Conservation (phyloP, 2,113 vertebrate genomes). For the Elgaria multicarinata region DNA sequence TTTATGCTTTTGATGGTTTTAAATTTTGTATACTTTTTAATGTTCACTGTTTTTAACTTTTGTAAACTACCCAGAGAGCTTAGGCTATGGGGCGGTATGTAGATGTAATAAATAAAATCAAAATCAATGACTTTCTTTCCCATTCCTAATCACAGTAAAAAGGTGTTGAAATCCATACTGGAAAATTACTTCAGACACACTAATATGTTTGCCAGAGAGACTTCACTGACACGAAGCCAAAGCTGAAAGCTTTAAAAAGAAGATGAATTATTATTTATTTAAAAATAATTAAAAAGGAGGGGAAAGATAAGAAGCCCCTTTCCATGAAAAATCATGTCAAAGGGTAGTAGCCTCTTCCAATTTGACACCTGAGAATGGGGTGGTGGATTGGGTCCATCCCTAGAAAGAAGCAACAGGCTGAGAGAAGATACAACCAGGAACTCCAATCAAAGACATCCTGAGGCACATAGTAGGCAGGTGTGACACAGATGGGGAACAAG, state of each 20-base stretch:
- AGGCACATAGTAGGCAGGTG: neutral
- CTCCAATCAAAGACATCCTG: neutral
- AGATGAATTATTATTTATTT: neutral
- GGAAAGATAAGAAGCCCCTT: neutral
- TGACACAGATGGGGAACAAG: neutral
- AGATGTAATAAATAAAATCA: too few relatives aligned
- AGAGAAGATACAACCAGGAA: neutral
- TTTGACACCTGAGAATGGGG: too few relatives aligned
- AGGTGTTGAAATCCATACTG: neutral
- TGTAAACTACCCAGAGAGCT: too few relatives aligned
- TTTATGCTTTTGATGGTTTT: too few relatives aligned
- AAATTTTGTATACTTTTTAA: too few relatives aligned
- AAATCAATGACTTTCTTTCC: too few relatives aligned
- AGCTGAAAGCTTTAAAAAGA: neutral
- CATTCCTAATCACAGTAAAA: neutral
- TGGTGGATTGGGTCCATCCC: too few relatives aligned
- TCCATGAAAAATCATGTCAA: too few relatives aligned
- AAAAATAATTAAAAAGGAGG: neutral
- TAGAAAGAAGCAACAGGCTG: neutral
- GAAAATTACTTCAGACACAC: neutral
- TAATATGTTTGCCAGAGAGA: neutral
- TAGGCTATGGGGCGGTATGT: too few relatives aligned
- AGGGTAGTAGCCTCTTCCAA: too few relatives aligned
- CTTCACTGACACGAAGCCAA: neutral
- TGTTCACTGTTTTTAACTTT: too few relatives aligned